Evolutionary conservation across 2,797 vertebrate species (phyloP), one percentile per base, ranked within the genome.

Genomic region (Adrianichthys oophorus): DNA sequence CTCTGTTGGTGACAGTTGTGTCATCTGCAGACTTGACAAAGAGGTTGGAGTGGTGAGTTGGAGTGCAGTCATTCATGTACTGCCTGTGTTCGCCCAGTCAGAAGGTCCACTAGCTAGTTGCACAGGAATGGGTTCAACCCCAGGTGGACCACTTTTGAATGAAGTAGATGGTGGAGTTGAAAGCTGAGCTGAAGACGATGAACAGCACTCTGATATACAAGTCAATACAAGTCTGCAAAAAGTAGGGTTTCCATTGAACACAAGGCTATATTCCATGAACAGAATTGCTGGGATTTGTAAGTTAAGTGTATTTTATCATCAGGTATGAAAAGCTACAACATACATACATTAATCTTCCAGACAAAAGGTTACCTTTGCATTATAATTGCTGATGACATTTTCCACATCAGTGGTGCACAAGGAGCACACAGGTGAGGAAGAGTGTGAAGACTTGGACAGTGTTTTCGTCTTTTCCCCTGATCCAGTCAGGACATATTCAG

Each of bases 321-420:
- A 44, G 58, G 65, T 74, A 56, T 83, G 84, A 86, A 71, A 85
- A 76, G 75, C 46, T 17, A 21, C 62, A 63, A 59, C 49, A 61
- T 83, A 89, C 89, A 59, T 48, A n/a, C 73, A 72, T 55, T 76
- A 74, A 87, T 90, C 84, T 84, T 52, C 63, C 70, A 65, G 62
- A 82, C 83, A 70, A 88, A 85, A 90, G 82, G 86, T 88, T 87
- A 84, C 63, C 76, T 88, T 89, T 89, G 86, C 83, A 88, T 91
- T 87, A 78, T 79, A 91, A 89, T 87, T 85, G 73, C 65, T 12
- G 17, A 29, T 89, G 85, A 86, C 85, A 89, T 90, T 91, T 90
- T 14, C 47, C 52, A 65, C 59, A 76, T 74, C 61, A 77, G 74
- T 72, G 82, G 72, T 68, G 58, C 56, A 61, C 61, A 65, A 48